Evolutionary conservation across 1,140 invertebrate species (phyloP), one percentile per base, ranked within the genome.

Genomic region (Drosophila triauraria): DNA sequence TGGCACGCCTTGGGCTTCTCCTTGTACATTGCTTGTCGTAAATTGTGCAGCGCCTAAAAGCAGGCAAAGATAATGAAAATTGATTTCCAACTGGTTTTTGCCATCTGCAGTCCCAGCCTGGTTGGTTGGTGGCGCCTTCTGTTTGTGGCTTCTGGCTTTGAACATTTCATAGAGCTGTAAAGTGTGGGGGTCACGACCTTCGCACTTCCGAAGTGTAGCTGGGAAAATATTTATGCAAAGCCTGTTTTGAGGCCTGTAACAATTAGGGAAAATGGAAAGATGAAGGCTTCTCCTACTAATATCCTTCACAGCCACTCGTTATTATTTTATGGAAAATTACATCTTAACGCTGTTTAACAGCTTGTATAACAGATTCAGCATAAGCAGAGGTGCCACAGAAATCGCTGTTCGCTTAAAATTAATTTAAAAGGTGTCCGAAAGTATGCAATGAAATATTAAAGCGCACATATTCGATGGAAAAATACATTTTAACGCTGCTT

Each of bases 1-100:
- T 56, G 82, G 75, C 82, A 86, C 65, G 82, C 75, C 82, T 79
- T 75, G 65, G 82, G 79, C 82, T 86, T 82, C 82, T 70, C 82
- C 78, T 44, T 42, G 20, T 60, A 59, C 54, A 27, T 53, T 43
- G 72, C 32, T 57, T 42, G 48, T 56, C 63, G 74, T 77, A 69
- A 60, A 77, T 77, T 77, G 70, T 78, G 54, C 60, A 47, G 61
- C 74, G 72, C 64, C 67, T 43, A 90, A 88, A 90, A 85, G 85
- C 51, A 77, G 80, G 67, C 79, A 51, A 30, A 68, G 81, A 88
- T 80, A 86, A 88, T 76, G 54, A 57, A 69, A 70, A 87, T 87
- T 86, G 84, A 87, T 88, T 86, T 88, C 61, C 35, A 79, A 68
- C 59, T 75, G 61, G 57, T 54, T 47, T 20, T 35, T 59, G 35